Base-by-base conservation (phyloP, 1,140 invertebrate genomes). In the Himalopsyche phryganea region DNA sequence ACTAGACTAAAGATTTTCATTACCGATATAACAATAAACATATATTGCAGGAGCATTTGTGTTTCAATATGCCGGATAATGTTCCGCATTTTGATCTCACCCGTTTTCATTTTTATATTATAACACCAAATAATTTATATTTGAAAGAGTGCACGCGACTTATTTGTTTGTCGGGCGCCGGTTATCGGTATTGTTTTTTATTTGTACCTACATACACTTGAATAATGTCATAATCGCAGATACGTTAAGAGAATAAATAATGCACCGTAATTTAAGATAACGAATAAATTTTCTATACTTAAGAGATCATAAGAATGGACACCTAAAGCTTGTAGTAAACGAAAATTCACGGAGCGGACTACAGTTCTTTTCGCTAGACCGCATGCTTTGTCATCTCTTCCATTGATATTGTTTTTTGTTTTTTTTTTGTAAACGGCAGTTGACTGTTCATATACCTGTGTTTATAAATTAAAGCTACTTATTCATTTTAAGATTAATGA, bases 321-420 rank as follows among this genome's bases (percentile, higher is more conserved):
- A 56, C 53, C 32, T 20, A 35, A 53, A 47, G 44, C 44, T 56
- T 56, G 53, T 56, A 56, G 53, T 56, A 56, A 45, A n/a, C 5
- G 15, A 19, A 11, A 4, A 4, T 17, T 45, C 42, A 11, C 18
- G 6, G 9, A 6, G 11, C 42, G 42, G 14, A 15, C 42, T 4
- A n/a, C 5, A 20, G 6, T 11, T 14, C 42, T 14, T 17, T 17
- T 17, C 13, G 11, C 42, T 17, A 45, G n/a, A 18, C 42, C 9
- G 14, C 11, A 20, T 15, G 2, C 11, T 18, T 45, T 17, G 18
- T 6, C 42, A 18, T 18, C 18, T 17, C 5, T 15, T 11, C 18
- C 6, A 45, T 11, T n/a, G 18, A 15, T 14, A 15, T 6, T 11
- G 15, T 17, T 9, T 19, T 5, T 17, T 14, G 42, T 6, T 11